Percentiles rank a stretch among this genome's conserved stretches.
These are phyloP conservation scores for Odobenus rosmarus DNA, from an alignment of 2,113 vertebrate species.

Conservation along the genomic window DNA sequence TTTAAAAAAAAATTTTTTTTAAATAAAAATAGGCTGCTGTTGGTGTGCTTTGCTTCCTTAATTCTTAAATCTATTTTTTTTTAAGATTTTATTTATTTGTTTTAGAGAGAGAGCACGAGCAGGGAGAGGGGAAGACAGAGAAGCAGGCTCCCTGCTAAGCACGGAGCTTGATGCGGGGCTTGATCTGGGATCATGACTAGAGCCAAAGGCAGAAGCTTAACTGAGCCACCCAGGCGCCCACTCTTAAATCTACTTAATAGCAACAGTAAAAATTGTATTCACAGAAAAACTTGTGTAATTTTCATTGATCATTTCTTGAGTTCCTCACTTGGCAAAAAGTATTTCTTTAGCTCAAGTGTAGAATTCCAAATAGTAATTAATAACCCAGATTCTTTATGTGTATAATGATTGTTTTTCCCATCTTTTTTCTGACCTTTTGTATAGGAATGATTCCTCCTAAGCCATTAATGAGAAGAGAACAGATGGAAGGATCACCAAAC, in stretches of 20 bases:
- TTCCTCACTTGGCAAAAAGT: not conserved
- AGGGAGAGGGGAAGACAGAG: not conserved
- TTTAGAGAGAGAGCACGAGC: too few species aligned
- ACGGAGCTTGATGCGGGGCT: not conserved
- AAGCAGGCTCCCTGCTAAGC: too few species aligned
- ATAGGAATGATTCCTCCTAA: slow-evolving; percentile 96
- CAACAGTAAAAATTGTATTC: not conserved
- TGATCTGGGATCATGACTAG: not conserved
- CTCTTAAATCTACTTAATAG: not conserved
- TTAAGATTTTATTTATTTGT: not conserved
- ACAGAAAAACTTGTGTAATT: not conserved
- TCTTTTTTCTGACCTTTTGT: slow-evolving; percentile 34
- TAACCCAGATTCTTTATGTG: not conserved
- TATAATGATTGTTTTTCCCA: not conserved
- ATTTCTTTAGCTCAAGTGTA: not conserved
- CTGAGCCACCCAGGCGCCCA: not conserved
- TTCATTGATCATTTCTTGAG: not conserved
- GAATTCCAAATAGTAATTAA: not conserved
- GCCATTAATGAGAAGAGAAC: slow-evolving; percentile 95
- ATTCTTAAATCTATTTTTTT: not conserved
- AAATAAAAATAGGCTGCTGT: not conserved
- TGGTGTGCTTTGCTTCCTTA: not conserved
- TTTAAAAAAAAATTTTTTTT: too few species aligned
- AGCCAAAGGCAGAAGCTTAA: not conserved
- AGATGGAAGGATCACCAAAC: slow-evolving; percentile 91